These are phyloP conservation scores for Sinocyclocheilus anophthalmus DNA, from an alignment of 2,113 vertebrate species.

Conservation along the genomic window DNA sequence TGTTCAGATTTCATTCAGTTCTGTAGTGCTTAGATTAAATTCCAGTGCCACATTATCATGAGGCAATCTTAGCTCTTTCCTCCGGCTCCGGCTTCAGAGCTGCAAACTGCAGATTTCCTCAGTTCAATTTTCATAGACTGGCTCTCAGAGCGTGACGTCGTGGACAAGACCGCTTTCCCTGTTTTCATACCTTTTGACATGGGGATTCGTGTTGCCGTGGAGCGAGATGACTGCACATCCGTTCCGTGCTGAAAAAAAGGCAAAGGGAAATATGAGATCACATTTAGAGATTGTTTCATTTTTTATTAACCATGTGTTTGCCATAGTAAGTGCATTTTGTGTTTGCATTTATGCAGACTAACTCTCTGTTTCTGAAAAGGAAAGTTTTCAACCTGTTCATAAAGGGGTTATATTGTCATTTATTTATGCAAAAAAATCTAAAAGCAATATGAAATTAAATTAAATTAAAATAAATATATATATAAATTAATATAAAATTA, in stretches of 20 bases:
- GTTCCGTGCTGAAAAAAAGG: slow-evolving; percentile 78
- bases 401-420: background rate
- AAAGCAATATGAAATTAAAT: background rate
- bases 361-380: background rate
- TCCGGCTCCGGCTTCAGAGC: slow-evolving; percentile 81
- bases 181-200: slow-evolving; percentile 94
- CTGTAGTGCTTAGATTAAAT: slow-evolving; percentile 23
- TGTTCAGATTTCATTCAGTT: slow-evolving; percentile 2
- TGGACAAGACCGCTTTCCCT: slow-evolving; percentile 84
- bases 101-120: slow-evolving; percentile 85
- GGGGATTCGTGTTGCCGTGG: slow-evolving; percentile 89
- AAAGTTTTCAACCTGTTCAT: background rate
- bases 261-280: slow-evolving; percentile 9
- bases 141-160: slow-evolving; percentile 87
- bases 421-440: background rate
- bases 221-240: slow-evolving; percentile 83
- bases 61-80: slow-evolving; percentile 84
- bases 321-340: background rate
- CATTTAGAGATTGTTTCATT: background rate
- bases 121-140: slow-evolving; percentile 96
- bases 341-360: background rate
- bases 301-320: background rate
- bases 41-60: background rate
- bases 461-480: background rate
- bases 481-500: background rate